phyloP scores from a whole-genome alignment of 2,797 vertebrate species.

The Eutrigla gurnardus region DNA sequence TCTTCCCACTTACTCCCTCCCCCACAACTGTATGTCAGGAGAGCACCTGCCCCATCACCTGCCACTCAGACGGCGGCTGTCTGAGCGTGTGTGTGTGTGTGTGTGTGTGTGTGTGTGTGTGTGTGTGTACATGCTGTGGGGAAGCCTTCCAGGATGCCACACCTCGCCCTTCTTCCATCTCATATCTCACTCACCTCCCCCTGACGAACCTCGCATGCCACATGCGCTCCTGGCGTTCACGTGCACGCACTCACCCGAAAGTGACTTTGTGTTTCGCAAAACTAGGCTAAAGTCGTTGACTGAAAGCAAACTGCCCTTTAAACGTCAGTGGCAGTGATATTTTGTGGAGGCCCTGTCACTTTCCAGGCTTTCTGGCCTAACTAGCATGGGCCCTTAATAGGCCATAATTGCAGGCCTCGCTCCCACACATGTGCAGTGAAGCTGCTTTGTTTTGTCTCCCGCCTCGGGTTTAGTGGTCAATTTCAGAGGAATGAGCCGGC shows the following conservation, averaged over 20 bases:
- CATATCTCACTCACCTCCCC: constrained; percentile 22
- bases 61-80: constrained; percentile 72
- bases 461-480: constrained; percentile 71
- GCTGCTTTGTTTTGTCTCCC: constrained; percentile 77
- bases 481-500: constrained; percentile 83
- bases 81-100: constrained; percentile 51
- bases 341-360: constrained; percentile 47
- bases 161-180: constrained; percentile 40
- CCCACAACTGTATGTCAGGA: constrained; percentile 56
- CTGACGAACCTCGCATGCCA: constrained; percentile 9
- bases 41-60: constrained; percentile 83
- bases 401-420: constrained; percentile 73
- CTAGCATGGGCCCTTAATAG: constrained; percentile 61
- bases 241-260: background rate
- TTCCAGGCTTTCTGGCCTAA: constrained; percentile 54
- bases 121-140: constrained; percentile 32
- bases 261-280: constrained; percentile 19
- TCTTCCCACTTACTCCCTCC: constrained; percentile 22
- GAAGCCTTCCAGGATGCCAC: constrained; percentile 52
- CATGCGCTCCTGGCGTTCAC: constrained; percentile 9
- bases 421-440: constrained; percentile 63
- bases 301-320: constrained; percentile 24
- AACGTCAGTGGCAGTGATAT: constrained; percentile 36
- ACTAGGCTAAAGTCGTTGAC: constrained; percentile 35
- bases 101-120: constrained; percentile 21